Base-by-base conservation (phyloP, 2,888 invertebrate genomes). In the Synanthedon vespiformis region DNA sequence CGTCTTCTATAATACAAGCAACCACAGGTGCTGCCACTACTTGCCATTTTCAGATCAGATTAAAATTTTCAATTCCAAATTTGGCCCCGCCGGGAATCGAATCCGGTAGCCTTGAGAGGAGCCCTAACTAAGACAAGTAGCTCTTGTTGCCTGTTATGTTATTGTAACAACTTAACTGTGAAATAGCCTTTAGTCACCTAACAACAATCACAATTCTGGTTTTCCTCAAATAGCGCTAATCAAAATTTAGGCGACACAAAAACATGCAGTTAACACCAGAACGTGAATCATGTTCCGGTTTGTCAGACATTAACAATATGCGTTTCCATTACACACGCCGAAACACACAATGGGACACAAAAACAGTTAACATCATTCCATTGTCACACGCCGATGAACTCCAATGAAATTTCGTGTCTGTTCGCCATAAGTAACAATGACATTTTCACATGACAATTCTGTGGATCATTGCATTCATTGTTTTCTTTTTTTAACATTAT, bases 231-330 rank as follows among this genome's bases (percentile, higher is more conserved):
- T n/a, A 44, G n/a, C n/a, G 5, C 47, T 44, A 13, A 44, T 44
- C 34, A 34, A 34, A 34, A 34, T 34, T 22, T 22, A 22, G 22
- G 22, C 22, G 13, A 13, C 6, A 44, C 44, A 44, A 44, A 44
- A 44, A 44, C 44, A 44, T 11, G 44, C 44, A 44, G 44, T 44
- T 44, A 44, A 44, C 44, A 44, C 44, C 44, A 44, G 10, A 50
- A 27, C 47, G 34, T 58, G 58, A 58, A 18, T 58, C 54, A 57
- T 14, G 48, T 55, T 53, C 52, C 54, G 58, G 55, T 58, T n/a
- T n/a, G 44, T 50, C 27, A 44, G 49, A 54, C 54, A 52, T 52
- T 52, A 44, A 44, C 44, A 44, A n/a, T 12, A 44, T 44, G 44
- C 13, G n/a, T 14, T 44, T 44, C 12, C 44, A 44, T 44, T 44